Conservation (phyloP, 1,140 invertebrate genomes). For the Aphidius gifuensis region DNA sequence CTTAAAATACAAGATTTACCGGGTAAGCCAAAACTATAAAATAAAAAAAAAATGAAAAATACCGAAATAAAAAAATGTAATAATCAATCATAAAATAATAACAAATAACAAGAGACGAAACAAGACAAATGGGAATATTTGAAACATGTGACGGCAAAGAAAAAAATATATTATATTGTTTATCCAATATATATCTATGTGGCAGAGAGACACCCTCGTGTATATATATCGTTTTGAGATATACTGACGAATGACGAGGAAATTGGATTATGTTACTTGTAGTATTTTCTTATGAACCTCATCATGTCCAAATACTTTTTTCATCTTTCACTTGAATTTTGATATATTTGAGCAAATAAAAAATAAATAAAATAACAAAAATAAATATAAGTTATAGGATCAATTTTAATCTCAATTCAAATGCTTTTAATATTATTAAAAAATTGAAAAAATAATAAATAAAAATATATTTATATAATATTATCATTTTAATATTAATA, state of each 20-base stretch:
- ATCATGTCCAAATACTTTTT: neutral
- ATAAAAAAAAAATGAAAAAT: slow-evolving; percentile 5
- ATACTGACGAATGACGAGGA: slow-evolving; percentile 29
- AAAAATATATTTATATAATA: too few species aligned
- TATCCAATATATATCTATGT: slow-evolving; percentile 22
- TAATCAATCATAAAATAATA: slow-evolving; percentile 31
- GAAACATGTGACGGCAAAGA: slow-evolving; percentile 23
- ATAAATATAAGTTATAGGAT: too few species aligned
- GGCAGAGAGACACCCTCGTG: slow-evolving; percentile 23
- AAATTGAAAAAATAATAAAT: too few species aligned
- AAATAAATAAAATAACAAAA: too few species aligned
- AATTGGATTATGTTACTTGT: slow-evolving; percentile 32
- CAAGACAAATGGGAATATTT: slow-evolving; percentile 26
- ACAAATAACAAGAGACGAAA: slow-evolving; percentile 22
- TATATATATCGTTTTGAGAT: slow-evolving; percentile 2
- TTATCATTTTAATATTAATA: too few species aligned
- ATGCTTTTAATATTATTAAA: too few species aligned
- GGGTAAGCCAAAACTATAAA: slow-evolving; percentile 39
- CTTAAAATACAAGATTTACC: slow-evolving; percentile 41
- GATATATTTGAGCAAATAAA: neutral
- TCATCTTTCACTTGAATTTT: neutral
- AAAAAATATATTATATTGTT: slow-evolving; percentile 27
- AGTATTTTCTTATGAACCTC: neutral
- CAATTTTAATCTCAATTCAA: too few species aligned
- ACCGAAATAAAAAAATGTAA: slow-evolving; percentile 12